Conservation (phyloP, 1,140 invertebrate species). For the Drosophila nannoptera region DNA sequence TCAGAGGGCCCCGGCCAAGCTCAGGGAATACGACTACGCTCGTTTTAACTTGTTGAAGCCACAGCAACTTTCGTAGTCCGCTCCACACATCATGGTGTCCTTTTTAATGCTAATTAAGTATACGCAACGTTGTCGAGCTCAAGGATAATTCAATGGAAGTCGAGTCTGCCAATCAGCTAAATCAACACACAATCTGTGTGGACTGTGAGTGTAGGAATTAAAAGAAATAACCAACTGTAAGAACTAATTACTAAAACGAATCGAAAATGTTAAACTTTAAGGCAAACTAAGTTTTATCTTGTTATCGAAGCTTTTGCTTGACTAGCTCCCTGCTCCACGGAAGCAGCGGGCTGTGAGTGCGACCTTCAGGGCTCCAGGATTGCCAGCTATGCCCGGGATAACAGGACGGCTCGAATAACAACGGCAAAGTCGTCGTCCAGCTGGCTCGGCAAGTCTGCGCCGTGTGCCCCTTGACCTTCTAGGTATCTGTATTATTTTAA, state of each 20-base stretch:
- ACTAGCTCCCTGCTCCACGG: too few species aligned
- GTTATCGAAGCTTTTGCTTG: too few species aligned
- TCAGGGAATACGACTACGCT: neutral
- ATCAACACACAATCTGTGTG: constrained; percentile 8
- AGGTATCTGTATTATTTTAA: constrained; percentile 41
- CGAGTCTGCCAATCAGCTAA: constrained; percentile 24
- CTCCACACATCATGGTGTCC: constrained; percentile 37
- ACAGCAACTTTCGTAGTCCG: constrained; percentile 4
- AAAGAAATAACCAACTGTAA: too few species aligned
- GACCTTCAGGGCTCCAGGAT: too few species aligned
- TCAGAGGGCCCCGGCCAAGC: neutral
- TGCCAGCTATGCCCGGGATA: neutral
- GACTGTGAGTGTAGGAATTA: too few species aligned
- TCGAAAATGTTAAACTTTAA: too few species aligned
- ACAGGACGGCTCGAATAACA: neutral
- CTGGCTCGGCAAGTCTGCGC: constrained; percentile 34
- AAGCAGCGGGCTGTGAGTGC: too few species aligned
- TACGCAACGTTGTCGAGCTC: constrained; percentile 40
- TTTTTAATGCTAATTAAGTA: constrained; percentile 63
- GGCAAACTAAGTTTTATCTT: too few species aligned
- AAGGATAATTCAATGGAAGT: constrained; percentile 18
- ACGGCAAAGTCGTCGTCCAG: neutral
- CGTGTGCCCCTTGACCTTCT: constrained; percentile 20
- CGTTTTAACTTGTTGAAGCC: constrained; percentile 27
- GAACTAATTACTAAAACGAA: too few species aligned